These are phyloP conservation scores for Coregonus ussuriensis DNA, from an alignment of 2,797 vertebrate genomes.

Conservation along the genomic window DNA sequence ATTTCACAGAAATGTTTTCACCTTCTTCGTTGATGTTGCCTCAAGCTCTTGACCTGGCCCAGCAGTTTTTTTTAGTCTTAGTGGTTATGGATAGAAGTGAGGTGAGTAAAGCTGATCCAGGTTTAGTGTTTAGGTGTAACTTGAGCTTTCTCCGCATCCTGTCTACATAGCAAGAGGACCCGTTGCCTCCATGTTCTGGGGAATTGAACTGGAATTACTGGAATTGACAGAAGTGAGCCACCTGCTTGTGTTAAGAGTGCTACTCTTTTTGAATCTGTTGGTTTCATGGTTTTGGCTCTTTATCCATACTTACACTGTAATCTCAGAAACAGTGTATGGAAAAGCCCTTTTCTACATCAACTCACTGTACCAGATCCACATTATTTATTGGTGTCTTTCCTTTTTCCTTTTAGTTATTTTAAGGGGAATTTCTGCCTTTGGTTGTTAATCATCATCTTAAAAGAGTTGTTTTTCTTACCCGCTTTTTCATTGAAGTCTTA, in stretches of 20 bases:
- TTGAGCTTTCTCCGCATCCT: background rate
- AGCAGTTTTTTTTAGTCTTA: conserved; percentile 7
- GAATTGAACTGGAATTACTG: background rate
- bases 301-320: background rate
- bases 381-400: too few species aligned
- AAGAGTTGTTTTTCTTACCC: too few species aligned
- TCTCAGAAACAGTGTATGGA: conserved; percentile 16
- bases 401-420: background rate
- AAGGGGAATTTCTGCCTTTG: background rate
- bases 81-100: conserved; percentile 22
- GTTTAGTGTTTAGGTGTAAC: conserved; percentile 13
- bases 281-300: background rate
- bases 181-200: background rate
- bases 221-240: background rate
- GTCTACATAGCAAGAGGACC: background rate
- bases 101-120: conserved; percentile 19
- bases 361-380: background rate
- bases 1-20: conserved; percentile 6
- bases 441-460: background rate
- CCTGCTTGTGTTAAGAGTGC: background rate
- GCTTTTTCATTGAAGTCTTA: background rate
- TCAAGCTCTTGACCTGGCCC: conserved; percentile 27
- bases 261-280: background rate
- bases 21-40: conserved; percentile 19
- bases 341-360: conserved; percentile 15